Base-by-base conservation (phyloP, 2,888 invertebrate genomes). In the Macrosiphum euphorbiae region DNA sequence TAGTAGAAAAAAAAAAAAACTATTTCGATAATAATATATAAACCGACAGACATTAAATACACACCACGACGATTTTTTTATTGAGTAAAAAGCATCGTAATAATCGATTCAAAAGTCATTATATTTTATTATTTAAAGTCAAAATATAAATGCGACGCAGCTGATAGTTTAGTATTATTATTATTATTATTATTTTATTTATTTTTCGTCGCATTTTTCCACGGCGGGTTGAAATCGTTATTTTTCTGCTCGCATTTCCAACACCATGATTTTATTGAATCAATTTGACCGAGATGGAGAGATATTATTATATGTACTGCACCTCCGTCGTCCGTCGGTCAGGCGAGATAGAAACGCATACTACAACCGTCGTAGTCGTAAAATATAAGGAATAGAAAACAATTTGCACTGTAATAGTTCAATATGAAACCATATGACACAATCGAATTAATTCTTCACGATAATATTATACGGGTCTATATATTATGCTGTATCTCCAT, bases 41-140 rank as follows among this genome's bases (percentile, higher is more conserved):
- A 61, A 78, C 78, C 92, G n/a, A 78, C 41, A 13, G 20, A 78
- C 67, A 92, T 92, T 55, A 92, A 88, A 88, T 24, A 44, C 78
- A 52, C 3, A 52, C 78, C 44, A 88, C 52, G 88, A 87, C 26
- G 28, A 28, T 92, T 88, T 52, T 78, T 47, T 85, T 50, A n/a
- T 44, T 26, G 10, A 87, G 16, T 44, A 44, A 87, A 87, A 47
- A 47, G 44, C 35, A 50, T 92, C 78, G n/a, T 88, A 78, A 88
- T 88, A 88, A 88, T 92, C 88, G 87, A 92, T 88, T 92, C 78
- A 92, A 44, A 78, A 92, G 41, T 52, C 88, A 67, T 92, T 88
- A 50, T 92, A 92, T 92, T 88, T 50, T 92, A 92, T 92, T 88
- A 92, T 88, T 78, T 78, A 44, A 92, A 88, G 44, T 78, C n/a